Evolutionary conservation across 2,888 invertebrate genomes (phyloP), one percentile per base, ranked within the genome.

Genomic region (Callyntrura guangdongensis): DNA sequence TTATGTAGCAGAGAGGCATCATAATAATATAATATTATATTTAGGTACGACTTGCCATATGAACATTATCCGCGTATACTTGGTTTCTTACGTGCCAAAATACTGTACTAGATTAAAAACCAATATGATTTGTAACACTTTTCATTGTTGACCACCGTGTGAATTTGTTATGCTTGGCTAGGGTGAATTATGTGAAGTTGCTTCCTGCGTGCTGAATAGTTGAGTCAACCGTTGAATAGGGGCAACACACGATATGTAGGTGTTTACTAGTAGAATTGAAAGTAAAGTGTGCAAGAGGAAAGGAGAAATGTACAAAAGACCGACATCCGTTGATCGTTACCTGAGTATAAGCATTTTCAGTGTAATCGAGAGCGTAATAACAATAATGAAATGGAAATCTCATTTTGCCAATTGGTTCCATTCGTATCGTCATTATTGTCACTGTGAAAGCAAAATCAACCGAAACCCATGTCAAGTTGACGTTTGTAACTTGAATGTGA

Each of bases 121-220:
- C 49, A 64, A 83, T 36, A 36, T 82, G 49, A 83, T 72, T 83
- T 67, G 89, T 83, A 89, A 83, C 74, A 89, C 89, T 89, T 88
- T 88, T 83, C 59, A 47, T 74, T 64, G 25, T 45, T 69, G 53
- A 84, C 82, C 82, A 82, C 45, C 82, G 82, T 82, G 82, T 64
- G 82, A 82, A 82, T 82, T n/a, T 61, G 82, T 64, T 82, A 64
- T 82, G 61, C 81, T 59, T 81, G 59, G 27, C 36, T 81, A 47
- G 11, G 25, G 82, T 47, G 12, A 82, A 61, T 82, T 64, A 61
- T 45, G 64, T 64, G 61, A 47, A 2, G 20, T 47, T 64, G 64
- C 64, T 82, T 82, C 82, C 82, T 82, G 82, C 45, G 82, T 64
- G 6, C 64, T 82, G 61, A 77, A 77, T 53, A 22, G 25, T 14